These are phyloP conservation scores for Drosophila bocqueti DNA, from an alignment of 1,140 invertebrate species.

Conservation along the genomic window DNA sequence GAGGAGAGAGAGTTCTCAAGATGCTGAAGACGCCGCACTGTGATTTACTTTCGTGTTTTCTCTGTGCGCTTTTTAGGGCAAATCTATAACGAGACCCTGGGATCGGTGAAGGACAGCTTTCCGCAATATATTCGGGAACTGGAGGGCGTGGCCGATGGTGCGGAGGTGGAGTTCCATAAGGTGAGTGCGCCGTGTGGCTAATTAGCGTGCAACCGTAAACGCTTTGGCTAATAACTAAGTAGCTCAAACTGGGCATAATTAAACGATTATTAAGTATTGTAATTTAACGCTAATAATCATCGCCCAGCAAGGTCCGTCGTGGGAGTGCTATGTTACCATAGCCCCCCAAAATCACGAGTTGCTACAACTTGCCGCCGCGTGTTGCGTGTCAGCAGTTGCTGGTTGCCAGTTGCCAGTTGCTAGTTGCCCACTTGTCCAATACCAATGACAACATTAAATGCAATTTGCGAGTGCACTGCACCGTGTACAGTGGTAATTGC, in stretches of 20 bases:
- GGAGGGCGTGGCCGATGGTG: slow-evolving; percentile 93
- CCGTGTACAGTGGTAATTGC: slow-evolving; percentile 37
- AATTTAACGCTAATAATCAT: slow-evolving; percentile 48
- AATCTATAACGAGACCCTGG: slow-evolving; percentile 91
- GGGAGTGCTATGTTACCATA: slow-evolving; percentile 29
- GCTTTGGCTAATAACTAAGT: slow-evolving; percentile 25
- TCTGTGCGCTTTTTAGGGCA: slow-evolving; percentile 53
- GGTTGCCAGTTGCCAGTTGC: background rate
- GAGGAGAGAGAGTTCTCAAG: background rate
- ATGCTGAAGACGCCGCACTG: background rate
- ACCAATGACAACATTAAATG: slow-evolving; percentile 66
- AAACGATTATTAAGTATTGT: slow-evolving; percentile 57
- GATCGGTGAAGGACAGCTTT: slow-evolving; percentile 88
- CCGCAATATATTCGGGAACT: slow-evolving; percentile 93
- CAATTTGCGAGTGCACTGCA: slow-evolving; percentile 37
- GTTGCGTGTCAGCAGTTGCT: slow-evolving; percentile 36
- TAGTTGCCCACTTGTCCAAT: slow-evolving; percentile 11
- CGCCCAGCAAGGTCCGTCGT: slow-evolving; percentile 31
- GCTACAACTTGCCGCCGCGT: slow-evolving; percentile 16
- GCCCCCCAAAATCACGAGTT: slow-evolving; percentile 25
- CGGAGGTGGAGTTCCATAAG: slow-evolving; percentile 92
- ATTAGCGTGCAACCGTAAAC: slow-evolving; percentile 45
- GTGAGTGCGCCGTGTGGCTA: slow-evolving; percentile 84
- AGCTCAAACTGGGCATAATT: slow-evolving; percentile 44
- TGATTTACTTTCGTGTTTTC: background rate